Conservation (phyloP, 2,888 invertebrate genomes). For the Xestoiulus laeticollis region DNA sequence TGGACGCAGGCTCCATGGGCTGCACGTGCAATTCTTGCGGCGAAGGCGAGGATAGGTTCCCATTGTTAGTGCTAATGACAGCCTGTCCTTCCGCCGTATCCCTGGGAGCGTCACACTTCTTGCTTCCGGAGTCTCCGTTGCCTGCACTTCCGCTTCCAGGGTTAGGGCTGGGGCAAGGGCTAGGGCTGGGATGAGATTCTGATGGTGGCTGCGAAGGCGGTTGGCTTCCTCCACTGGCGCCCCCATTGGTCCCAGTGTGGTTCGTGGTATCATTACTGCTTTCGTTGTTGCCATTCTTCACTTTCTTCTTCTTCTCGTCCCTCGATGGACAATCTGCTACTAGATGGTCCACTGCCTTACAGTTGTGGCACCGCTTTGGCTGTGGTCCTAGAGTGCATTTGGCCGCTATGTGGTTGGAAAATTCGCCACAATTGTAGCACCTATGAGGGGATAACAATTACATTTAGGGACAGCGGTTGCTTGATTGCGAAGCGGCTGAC, state of each 20-base stretch:
- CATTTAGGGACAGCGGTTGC: not conserved
- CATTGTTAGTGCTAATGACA: slow-evolving; percentile 8
- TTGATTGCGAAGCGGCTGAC: not conserved
- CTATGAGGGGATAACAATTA: slow-evolving; percentile 64
- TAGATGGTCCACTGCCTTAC: slow-evolving; percentile 87
- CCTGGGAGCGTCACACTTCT: not conserved
- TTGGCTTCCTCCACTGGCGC: slow-evolving; percentile 39
- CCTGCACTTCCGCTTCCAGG: not conserved
- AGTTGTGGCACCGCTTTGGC: slow-evolving; percentile 90
- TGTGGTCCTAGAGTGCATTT: slow-evolving; percentile 88
- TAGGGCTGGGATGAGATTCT: slow-evolving; percentile 41
- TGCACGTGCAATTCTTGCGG: slow-evolving; percentile 12
- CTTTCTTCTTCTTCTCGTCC: slow-evolving; percentile 62
- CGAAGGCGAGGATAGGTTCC: not conserved
- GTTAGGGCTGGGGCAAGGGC: slow-evolving; percentile 43
- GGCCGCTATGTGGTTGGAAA: slow-evolving; percentile 90
- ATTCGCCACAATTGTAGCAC: slow-evolving; percentile 93
- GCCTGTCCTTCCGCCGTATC: not conserved
- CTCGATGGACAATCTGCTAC: slow-evolving; percentile 86
- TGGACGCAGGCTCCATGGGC: not conserved
- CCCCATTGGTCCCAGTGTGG: slow-evolving; percentile 34
- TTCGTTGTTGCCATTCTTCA: slow-evolving; percentile 59
- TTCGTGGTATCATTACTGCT: slow-evolving; percentile 66
- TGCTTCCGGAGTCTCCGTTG: not conserved
- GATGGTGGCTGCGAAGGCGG: slow-evolving; percentile 50